These are phyloP conservation scores for Geophilus truncorum DNA, from an alignment of 2,888 invertebrate genomes.

Conservation along the genomic window DNA sequence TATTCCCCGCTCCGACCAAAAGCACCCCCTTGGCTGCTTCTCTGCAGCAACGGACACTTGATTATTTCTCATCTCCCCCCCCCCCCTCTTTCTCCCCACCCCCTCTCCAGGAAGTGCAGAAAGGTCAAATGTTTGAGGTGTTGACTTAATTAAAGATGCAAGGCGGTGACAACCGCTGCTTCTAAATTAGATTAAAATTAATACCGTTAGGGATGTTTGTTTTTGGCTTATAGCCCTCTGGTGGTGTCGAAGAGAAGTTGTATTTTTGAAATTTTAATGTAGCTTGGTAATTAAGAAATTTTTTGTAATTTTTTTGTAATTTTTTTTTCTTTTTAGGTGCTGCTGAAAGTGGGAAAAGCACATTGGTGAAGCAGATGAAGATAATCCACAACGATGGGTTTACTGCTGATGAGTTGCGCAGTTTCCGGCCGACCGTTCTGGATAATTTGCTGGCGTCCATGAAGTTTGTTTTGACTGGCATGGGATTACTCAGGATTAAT, in stretches of 20 bases:
- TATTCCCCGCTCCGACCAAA: background rate
- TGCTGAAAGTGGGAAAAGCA: slow-evolving; percentile 64
- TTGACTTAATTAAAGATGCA: background rate
- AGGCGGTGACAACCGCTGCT: background rate
- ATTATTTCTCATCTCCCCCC: too few species aligned
- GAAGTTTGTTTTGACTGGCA: slow-evolving; percentile 63
- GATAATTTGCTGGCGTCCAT: slow-evolving; percentile 62
- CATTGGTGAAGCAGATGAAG: slow-evolving; percentile 65
- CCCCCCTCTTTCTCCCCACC: too few species aligned
- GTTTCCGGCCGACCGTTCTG: slow-evolving; percentile 60
- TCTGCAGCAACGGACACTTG: background rate
- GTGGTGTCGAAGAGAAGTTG: background rate
- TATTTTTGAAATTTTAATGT: background rate
- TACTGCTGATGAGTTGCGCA: slow-evolving; percentile 57
- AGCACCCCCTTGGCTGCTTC: background rate
- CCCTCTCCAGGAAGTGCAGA: background rate
- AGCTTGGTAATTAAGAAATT: background rate
- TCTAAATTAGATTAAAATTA: background rate
- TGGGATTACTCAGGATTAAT: slow-evolving; percentile 61
- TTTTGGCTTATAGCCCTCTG: too few species aligned
- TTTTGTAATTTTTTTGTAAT: background rate
- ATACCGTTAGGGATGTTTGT: background rate
- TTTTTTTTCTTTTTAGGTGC: slow-evolving; percentile 52
- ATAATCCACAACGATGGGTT: slow-evolving; percentile 64
- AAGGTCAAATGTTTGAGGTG: background rate